Evolutionary conservation across 2,113 vertebrate genomes (phyloP).

Genomic region (Oryzias melastigma): DNA sequence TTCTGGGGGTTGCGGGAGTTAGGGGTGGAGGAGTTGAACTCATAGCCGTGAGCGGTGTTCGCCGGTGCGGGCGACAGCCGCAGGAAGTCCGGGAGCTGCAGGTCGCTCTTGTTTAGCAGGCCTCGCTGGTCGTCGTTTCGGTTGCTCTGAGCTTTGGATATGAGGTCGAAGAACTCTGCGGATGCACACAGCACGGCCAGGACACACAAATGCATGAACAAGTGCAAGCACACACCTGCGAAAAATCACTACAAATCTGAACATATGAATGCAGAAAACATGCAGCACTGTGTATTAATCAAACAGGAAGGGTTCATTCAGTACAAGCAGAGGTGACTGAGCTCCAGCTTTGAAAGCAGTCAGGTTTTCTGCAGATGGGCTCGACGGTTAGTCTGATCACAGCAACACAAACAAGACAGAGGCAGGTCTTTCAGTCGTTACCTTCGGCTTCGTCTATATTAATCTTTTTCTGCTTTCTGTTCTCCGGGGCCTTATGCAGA

Average conservation of each 20-base stretch:
- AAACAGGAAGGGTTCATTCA: slow-evolving; percentile 66
- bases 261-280: slow-evolving; percentile 20
- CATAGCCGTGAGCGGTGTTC: slow-evolving; percentile 27
- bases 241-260: slow-evolving; percentile 10
- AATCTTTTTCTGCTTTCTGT: slow-evolving; percentile 97
- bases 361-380: slow-evolving; percentile 53
- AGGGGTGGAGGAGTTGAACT: slow-evolving; percentile 74
- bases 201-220: slow-evolving; percentile 20
- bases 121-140: slow-evolving; percentile 98
- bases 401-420: slow-evolving; percentile 49
- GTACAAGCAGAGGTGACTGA: slow-evolving; percentile 53
- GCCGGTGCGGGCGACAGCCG: slow-evolving; percentile 75
- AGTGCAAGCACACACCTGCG: slow-evolving; percentile 17
- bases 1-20: slow-evolving; percentile 64
- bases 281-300: slow-evolving; percentile 51
- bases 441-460: slow-evolving; percentile 99
- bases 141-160: slow-evolving; percentile 99
- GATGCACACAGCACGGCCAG: slow-evolving; percentile 26
- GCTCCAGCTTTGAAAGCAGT: slow-evolving; percentile 65
- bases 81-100: slow-evolving; percentile 93
- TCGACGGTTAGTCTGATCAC: slow-evolving; percentile 62
- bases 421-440: slow-evolving; percentile 74
- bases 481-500: slow-evolving; percentile 81
- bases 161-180: slow-evolving; percentile 98
- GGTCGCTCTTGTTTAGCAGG: slow-evolving; percentile 94